Evolutionary conservation across 2,113 vertebrate genomes (phyloP).

Genomic region (Vanacampus margaritifer): DNA sequence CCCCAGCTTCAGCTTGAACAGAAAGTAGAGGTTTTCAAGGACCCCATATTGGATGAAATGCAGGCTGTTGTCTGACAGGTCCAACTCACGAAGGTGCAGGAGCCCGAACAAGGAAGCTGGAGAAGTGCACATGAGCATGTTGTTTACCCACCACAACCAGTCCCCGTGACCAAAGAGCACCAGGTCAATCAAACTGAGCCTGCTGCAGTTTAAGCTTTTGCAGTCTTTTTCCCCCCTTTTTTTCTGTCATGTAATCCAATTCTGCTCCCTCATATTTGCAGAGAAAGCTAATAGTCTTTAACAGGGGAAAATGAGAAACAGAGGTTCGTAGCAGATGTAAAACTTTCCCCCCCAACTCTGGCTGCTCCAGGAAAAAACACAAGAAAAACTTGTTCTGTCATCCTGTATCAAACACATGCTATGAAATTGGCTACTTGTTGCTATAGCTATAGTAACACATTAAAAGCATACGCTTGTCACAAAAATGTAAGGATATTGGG

Average conservation of each 20-base stretch:
- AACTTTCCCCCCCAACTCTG: slow-evolving; percentile 9
- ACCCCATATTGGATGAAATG: slow-evolving; percentile 58
- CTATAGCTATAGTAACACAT: background rate
- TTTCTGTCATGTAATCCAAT: background rate
- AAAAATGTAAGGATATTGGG: background rate
- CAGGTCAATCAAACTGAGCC: slow-evolving; percentile 1
- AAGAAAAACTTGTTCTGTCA: slow-evolving; percentile 2
- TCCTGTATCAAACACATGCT: background rate
- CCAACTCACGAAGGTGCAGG: slow-evolving; percentile 59
- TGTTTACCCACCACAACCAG: background rate
- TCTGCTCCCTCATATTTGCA: slow-evolving; percentile 17
- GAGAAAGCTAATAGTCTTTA: slow-evolving; percentile 18
- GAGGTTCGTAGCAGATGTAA: slow-evolving; percentile 16
- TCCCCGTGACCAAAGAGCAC: background rate
- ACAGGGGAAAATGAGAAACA: slow-evolving; percentile 33
- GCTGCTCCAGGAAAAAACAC: slow-evolving; percentile 26
- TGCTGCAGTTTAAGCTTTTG: slow-evolving; percentile 1
- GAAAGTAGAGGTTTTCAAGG: slow-evolving; percentile 68
- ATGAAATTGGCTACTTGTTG: background rate
- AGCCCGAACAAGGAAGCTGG: slow-evolving; percentile 59
- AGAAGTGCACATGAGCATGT: background rate
- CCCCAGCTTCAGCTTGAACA: slow-evolving; percentile 53
- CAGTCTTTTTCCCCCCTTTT: background rate
- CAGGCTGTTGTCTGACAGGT: slow-evolving; percentile 58
- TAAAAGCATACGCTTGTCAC: background rate